These are phyloP conservation scores for Calliphora vomitoria DNA, from an alignment of 2,888 invertebrate species.

Conservation along the genomic window DNA sequence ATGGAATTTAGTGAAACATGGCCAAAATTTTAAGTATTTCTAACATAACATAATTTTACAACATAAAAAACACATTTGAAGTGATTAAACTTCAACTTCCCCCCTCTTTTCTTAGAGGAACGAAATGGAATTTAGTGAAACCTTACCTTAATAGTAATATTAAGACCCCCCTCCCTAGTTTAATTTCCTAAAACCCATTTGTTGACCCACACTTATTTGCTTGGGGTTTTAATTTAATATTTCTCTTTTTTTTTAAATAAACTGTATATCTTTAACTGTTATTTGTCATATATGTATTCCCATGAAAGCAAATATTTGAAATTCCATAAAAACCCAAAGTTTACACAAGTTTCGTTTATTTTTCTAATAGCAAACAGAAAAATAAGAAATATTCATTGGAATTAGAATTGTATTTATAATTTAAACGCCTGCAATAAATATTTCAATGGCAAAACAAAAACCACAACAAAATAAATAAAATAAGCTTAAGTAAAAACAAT, in stretches of 20 bases:
- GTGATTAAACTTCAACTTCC: too few species aligned
- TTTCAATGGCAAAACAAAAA: slow-evolving; percentile 41
- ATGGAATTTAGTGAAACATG: too few species aligned
- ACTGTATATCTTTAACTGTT: slow-evolving; percentile 17
- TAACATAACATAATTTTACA: too few species aligned
- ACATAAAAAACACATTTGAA: too few species aligned
- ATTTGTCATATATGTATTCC: slow-evolving; percentile 10
- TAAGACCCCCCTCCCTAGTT: too few species aligned
- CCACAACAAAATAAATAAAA: slow-evolving; percentile 9
- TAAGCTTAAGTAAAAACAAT: slow-evolving; percentile 45
- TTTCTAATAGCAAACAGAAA: slow-evolving; percentile 26
- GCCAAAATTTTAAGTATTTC: too few species aligned
- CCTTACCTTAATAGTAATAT: too few species aligned
- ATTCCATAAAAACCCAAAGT: slow-evolving; percentile 36
- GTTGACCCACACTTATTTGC: slow-evolving; percentile 26
- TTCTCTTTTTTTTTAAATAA: background rate
- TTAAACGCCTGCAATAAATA: slow-evolving; percentile 56
- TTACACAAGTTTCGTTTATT: slow-evolving; percentile 50
- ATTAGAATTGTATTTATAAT: slow-evolving; percentile 21
- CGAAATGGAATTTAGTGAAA: too few species aligned
- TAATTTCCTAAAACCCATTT: background rate
- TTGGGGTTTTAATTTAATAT: background rate
- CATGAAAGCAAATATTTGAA: slow-evolving; percentile 60
- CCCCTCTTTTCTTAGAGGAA: too few species aligned
- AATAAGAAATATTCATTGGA: slow-evolving; percentile 5